Evolutionary conservation across 1,140 invertebrate genomes (phyloP), one percentile per base, ranked within the genome.

Genomic region (Schlechtendalia chinensis): DNA sequence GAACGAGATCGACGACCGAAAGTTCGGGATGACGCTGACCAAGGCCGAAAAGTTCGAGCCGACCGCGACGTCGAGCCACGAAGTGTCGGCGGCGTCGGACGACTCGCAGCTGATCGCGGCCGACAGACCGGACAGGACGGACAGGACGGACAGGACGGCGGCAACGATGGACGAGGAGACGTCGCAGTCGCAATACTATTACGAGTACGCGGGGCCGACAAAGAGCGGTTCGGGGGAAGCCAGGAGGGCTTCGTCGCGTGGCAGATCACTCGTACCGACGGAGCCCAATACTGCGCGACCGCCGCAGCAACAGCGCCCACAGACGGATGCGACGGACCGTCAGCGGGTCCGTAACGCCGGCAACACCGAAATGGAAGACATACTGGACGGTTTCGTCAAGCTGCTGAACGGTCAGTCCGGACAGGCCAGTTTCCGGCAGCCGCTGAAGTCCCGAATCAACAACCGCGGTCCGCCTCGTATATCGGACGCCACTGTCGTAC

Each of bases 361-460:
- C 83, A 89, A 91, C 6, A 92, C 92, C 24, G 93, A 95, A 85
- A 94, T 96, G 77, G 93, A 96, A 85, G 94, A 96, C 84, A 95
- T 96, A 17, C 94, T 96, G 71, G 94, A 93, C 11, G 94, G 94
- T 16, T 93, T 96, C 54, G 93, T 96, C 0, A 95, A 96, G 85
- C 85, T 96, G 1, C 86, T 96, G 1, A 95, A 96, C 83, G 94
- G 94, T 1, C 72, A 81, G n/a, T 91, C 92, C 83, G 90, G 90
- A 0, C 92, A 83, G 90, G 89, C 0, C 88, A 89, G 69, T 84
- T 88, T 29, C 82, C 86, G n/a, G 87, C 79, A 74, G 11, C 88
- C 88, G 4, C 82, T 87, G 80, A 87, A 90, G 59, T 89, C 88
- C 0, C 90, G 94, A 82, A 96, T 96, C 53, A 97, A 97, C 84